Evolutionary conservation across 2,888 invertebrate species (phyloP), one percentile per base, ranked within the genome.

Genomic region (Aelia acuminata): DNA sequence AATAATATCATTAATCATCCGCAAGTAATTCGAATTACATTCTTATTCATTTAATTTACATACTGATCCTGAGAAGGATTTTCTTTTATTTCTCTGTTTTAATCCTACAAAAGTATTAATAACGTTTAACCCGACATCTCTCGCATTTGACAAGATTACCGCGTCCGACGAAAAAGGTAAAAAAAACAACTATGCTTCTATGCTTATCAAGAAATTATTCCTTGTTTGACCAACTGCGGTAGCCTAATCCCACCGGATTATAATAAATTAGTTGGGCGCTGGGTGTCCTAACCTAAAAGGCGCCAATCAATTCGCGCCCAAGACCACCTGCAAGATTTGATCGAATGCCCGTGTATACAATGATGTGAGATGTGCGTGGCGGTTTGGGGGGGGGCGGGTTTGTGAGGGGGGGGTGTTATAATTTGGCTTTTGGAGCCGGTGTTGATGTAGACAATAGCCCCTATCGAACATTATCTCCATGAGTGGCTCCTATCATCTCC

Each of bases 221-320:
- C 80, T 47, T 80, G 80, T 80, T 80, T 80, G 80, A 80, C 80
- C 43, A 80, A 39, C 80, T n/a, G 13, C 63, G 18, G 63, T 0
- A 70, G 63, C 63, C 35, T 70, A 70, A 80, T 80, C 80, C 80
- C n/a, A n/a, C 43, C 43, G n/a, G 80, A 80, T 80, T 47, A 80
- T 43, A 80, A 80, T 80, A n/a, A n/a, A 43, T 80, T 43, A 70
- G 31, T 35, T 26, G 43, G 39, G n/a, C 43, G 80, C 11, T 2
- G 13, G 80, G 43, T 39, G 43, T n/a, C 80, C n/a, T 35, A n/a
- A 10, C 11, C n/a, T 80, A 43, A 43, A 43, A 43, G 39, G 43
- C n/a, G 22, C 43, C 43, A 47, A 75, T 80, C 43, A 80, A 80
- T 75, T 75, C 20, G 39, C 13, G 63, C n/a, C 31, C 49, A 50